phyloP scores from a whole-genome alignment of 2,797 vertebrate genomes.

The Urophycis tenuis region DNA sequence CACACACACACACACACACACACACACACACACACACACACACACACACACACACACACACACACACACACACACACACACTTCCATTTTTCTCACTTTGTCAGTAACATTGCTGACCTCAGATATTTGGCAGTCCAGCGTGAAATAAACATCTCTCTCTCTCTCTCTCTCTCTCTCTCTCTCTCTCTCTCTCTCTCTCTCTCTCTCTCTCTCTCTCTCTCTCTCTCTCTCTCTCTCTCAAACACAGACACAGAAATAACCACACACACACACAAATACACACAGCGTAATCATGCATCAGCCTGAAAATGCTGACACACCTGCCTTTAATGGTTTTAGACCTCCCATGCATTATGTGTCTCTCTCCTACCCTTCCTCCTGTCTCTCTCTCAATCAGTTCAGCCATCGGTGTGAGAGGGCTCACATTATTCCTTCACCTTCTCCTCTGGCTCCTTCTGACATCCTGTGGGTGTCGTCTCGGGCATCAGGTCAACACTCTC shows the following conservation, averaged over 20 bases:
- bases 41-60: neutral
- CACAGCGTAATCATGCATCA: conserved; percentile 47
- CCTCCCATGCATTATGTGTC: neutral
- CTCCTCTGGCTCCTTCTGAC: neutral
- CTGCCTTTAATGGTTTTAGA: conserved; percentile 46
- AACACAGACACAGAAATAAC: neutral
- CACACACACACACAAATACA: conserved; percentile 4
- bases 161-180: no score
- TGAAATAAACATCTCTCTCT: conserved; percentile 45
- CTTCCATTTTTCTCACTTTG: conserved; percentile 53
- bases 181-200: no score
- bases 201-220: no score
- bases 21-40: neutral
- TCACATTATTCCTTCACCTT: neutral
- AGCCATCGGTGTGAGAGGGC: neutral
- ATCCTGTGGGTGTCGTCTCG: neutral
- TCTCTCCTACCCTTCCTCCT: neutral
- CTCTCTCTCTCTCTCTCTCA: conserved; percentile 14
- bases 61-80: neutral
- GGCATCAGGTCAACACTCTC: neutral
- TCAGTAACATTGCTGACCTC: conserved; percentile 59
- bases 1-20: neutral
- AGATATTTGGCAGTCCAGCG: conserved; percentile 53
- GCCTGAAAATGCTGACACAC: conserved; percentile 42
- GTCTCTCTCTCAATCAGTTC: neutral